phyloP scores from a whole-genome alignment of 2,113 vertebrate species.

The Tautogolabrus adspersus region DNA sequence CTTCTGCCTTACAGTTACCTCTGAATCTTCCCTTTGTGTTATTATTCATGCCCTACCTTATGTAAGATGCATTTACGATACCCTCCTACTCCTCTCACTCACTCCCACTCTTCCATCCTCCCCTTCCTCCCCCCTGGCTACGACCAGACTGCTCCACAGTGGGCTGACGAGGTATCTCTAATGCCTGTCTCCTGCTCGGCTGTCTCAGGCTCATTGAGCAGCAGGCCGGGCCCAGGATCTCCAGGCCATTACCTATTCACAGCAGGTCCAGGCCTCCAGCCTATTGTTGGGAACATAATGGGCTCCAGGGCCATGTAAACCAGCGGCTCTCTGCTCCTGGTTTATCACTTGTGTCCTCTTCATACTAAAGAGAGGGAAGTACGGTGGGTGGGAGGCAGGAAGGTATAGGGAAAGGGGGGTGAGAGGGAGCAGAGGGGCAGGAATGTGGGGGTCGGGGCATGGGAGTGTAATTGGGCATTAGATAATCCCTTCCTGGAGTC shows the following conservation, averaged over 20 bases:
- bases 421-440: conserved; percentile 34
- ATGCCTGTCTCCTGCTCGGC: conserved; percentile 63
- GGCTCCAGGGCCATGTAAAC: conserved; percentile 80
- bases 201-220: conserved; percentile 79
- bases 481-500: conserved; percentile 71
- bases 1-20: conserved; percentile 36
- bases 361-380: conserved; percentile 53
- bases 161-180: conserved; percentile 64
- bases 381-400: conserved; percentile 43
- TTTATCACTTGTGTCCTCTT: conserved; percentile 79
- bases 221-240: conserved; percentile 71
- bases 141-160: conserved; percentile 49
- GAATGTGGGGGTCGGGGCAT: neutral
- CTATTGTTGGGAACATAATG: conserved; percentile 80
- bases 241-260: conserved; percentile 77
- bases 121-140: conserved; percentile 18
- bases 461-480: conserved; percentile 67
- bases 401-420: conserved; percentile 29
- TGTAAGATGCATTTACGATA: conserved; percentile 65
- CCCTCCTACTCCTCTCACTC: conserved; percentile 29
- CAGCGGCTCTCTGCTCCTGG: conserved; percentile 69
- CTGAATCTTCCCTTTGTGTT: conserved; percentile 65
- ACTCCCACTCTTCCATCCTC: conserved; percentile 38
- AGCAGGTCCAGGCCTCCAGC: conserved; percentile 74
- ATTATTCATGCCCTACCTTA: conserved; percentile 65